These are phyloP conservation scores for Apodemus speciosus DNA, from an alignment of 2,113 vertebrate genomes.

Conservation along the genomic window DNA sequence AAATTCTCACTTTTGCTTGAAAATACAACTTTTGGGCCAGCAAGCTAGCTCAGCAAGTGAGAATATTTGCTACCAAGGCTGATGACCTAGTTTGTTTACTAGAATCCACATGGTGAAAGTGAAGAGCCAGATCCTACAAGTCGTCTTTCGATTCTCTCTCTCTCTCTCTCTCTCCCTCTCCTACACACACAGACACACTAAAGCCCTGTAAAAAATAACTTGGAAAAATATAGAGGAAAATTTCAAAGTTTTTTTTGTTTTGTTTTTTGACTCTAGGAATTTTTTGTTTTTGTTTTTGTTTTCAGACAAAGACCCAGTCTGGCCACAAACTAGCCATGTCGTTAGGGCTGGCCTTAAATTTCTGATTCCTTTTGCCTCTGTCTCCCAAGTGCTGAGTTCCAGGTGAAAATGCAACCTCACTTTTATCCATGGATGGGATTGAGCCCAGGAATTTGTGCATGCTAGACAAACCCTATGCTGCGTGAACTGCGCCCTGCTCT, in stretches of 20 bases:
- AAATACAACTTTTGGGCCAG: conserved; percentile 44
- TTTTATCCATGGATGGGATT: background rate
- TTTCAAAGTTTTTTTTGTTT: background rate
- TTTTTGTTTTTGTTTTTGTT: background rate
- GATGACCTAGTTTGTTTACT: background rate
- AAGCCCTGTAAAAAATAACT: background rate
- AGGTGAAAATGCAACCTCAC: background rate
- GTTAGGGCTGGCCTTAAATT: background rate
- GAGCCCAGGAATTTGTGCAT: background rate
- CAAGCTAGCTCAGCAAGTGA: background rate
- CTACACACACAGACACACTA: background rate
- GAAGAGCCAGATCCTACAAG: background rate
- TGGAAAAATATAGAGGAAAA: background rate
- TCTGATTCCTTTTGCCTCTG: background rate
- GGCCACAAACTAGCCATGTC: background rate
- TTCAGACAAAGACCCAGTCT: background rate
- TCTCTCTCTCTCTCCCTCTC: no score
- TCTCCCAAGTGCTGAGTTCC: background rate
- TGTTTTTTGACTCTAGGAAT: background rate
- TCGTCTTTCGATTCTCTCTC: no score
- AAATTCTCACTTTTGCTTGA: conserved; percentile 26
- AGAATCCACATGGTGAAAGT: background rate
- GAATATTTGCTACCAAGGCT: background rate
- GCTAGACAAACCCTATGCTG: background rate
- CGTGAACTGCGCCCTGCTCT: background rate